Conservation (phyloP, 2,888 invertebrate genomes). For the Acleris cristana region DNA sequence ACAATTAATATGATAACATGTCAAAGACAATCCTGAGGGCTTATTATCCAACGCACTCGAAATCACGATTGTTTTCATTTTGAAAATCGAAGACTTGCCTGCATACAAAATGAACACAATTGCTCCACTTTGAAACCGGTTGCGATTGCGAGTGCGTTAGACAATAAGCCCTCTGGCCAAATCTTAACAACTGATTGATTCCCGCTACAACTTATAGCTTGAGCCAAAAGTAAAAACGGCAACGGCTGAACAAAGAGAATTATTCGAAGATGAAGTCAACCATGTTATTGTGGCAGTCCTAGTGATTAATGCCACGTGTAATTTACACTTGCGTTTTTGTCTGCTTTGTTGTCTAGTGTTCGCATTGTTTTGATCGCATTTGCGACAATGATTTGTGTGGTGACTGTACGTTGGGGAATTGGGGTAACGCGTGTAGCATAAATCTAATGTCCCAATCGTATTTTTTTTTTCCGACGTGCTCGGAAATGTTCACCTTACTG, state of each 20-base stretch:
- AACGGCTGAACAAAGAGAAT: constrained; percentile 80
- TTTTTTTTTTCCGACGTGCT: too few relatives aligned
- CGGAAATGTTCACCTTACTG: too few relatives aligned
- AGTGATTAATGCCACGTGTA: constrained; percentile 76
- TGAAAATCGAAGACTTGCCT: too few relatives aligned
- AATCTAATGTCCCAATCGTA: too few relatives aligned
- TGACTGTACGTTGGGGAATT: constrained; percentile 21
- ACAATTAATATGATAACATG: too few relatives aligned
- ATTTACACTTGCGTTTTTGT: constrained; percentile 74
- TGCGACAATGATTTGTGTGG: constrained; percentile 33
- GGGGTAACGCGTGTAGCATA: constrained; percentile 1
- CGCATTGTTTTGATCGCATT: constrained; percentile 26
- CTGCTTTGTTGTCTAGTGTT: constrained; percentile 38
- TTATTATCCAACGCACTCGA: too few relatives aligned
- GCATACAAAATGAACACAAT: too few relatives aligned
- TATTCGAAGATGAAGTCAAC: constrained; percentile 83
- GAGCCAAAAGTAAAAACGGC: constrained; percentile 58
- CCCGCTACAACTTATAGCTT: constrained; percentile 45
- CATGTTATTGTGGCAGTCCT: constrained; percentile 75
- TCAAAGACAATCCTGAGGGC: too few relatives aligned
- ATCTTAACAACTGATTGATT: neutral
- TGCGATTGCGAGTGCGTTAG: too few relatives aligned
- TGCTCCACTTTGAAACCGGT: too few relatives aligned
- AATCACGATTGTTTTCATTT: too few relatives aligned
- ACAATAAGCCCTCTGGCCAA: too few relatives aligned